A percentile compares a stretch with the other conserved stretches of the same genome.
Conservation (phyloP, 2,797 vertebrate genomes). For the Schizopygopsis malacanthus region DNA sequence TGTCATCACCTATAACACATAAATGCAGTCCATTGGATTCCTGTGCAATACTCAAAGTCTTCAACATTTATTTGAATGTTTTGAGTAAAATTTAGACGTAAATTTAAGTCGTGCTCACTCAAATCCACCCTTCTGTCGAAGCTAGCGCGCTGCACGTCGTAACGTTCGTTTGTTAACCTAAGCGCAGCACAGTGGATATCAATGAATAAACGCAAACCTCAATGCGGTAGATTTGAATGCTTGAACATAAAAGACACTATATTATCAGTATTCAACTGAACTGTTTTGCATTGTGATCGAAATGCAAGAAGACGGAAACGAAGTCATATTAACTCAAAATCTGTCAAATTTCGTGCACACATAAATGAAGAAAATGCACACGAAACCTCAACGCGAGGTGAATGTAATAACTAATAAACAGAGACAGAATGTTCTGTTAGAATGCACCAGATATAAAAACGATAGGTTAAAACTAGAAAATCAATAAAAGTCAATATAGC, state of each 20-base stretch:
- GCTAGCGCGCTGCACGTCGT: too few relatives aligned
- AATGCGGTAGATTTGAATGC: not conserved
- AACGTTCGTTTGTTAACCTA: not conserved
- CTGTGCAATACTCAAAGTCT: not conserved
- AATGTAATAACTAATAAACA: too few relatives aligned
- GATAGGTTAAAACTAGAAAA: too few relatives aligned
- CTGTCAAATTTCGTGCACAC: not conserved
- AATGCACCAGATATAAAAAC: too few relatives aligned
- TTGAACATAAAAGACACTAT: not conserved
- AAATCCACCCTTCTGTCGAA: not conserved
- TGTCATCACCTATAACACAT: not conserved
- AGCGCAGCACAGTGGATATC: not conserved
- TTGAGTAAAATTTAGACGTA: not conserved
- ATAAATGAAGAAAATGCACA: not conserved
- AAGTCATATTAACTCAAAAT: not conserved
- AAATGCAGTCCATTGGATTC: not conserved
- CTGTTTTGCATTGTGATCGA: not conserved
- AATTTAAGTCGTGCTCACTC: not conserved
- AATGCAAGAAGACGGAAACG: not conserved
- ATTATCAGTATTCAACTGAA: not conserved
- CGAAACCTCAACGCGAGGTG: not conserved
- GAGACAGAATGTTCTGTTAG: too few relatives aligned
- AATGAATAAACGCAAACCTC: not conserved
- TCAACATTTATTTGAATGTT: not conserved
- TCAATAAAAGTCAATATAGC: too few relatives aligned